Percentiles rank a stretch among this genome's conserved stretches.
These are phyloP conservation scores for Corydoras sp. DNA, from an alignment of 2,113 vertebrate species.

Conservation along the genomic window DNA sequence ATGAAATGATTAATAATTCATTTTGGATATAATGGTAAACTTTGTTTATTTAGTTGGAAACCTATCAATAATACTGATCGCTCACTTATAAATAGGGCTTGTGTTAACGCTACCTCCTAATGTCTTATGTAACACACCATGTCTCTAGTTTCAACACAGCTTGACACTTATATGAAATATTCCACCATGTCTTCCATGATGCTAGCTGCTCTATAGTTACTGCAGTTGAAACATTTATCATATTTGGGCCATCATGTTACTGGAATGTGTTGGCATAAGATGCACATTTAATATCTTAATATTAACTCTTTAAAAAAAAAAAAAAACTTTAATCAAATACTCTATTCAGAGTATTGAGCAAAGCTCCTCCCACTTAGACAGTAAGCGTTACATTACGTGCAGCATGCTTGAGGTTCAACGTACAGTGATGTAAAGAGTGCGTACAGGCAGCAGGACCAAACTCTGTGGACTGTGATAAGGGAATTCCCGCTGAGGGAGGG, in stretches of 20 bases:
- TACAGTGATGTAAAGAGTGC: slow-evolving; percentile 1
- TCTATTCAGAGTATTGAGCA: not conserved
- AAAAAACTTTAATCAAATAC: not conserved
- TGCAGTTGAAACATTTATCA: slow-evolving; percentile 8
- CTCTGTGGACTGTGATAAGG: slow-evolving; percentile 63
- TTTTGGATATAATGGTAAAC: too few relatives aligned
- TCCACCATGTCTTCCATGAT: not conserved
- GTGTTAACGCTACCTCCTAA: slow-evolving; percentile 27
- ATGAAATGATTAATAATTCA: too few relatives aligned
- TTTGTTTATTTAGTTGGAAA: too few relatives aligned
- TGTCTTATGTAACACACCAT: slow-evolving; percentile 31
- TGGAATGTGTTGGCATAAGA: too few relatives aligned
- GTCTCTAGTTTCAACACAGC: slow-evolving; percentile 51
- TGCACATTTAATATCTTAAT: too few relatives aligned
- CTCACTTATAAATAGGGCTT: too few relatives aligned
- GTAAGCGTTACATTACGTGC: not conserved
- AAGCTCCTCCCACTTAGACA: not conserved
- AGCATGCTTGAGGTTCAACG: not conserved
- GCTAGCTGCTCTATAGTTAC: slow-evolving; percentile 2
- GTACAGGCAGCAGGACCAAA: slow-evolving; percentile 30
- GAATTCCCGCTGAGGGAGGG: slow-evolving; percentile 62
- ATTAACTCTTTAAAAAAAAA: too few relatives aligned
- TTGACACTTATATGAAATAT: slow-evolving; percentile 39
- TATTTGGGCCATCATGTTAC: too few relatives aligned
- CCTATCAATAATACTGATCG: too few relatives aligned